Percentiles rank a stretch among this genome's conserved stretches.
Evolutionary conservation across 35 echinoderm and acorn worm species (phyloP).

Genomic region (Ptychodera flava): DNA sequence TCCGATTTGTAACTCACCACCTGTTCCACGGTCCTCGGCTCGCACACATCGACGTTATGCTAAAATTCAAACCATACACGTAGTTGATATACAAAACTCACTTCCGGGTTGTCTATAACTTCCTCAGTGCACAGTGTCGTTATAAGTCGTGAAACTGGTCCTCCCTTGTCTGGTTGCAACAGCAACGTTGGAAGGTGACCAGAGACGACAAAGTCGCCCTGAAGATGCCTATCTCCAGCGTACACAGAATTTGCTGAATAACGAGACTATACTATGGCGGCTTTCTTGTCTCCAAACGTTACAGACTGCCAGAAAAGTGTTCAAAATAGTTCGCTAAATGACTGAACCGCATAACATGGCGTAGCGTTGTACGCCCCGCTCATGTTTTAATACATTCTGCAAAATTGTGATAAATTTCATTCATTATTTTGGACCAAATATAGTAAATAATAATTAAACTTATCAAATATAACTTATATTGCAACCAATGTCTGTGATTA

Average conservation of each 20-base stretch:
- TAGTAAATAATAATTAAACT: too few species aligned
- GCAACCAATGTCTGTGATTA: too few species aligned
- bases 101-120: neutral
- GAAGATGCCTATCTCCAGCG: neutral
- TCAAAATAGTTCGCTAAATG: neutral
- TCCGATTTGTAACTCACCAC: neutral
- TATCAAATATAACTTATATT: too few species aligned
- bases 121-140: neutral
- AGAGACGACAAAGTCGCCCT: neutral
- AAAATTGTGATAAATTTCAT: neutral
- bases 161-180: neutral
- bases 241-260: neutral
- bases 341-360: neutral
- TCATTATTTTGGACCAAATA: neutral
- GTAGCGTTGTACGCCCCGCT: neutral
- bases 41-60: neutral
- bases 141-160: neutral
- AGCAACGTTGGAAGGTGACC: neutral
- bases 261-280: neutral
- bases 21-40: neutral
- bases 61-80: neutral
- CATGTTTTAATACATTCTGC: neutral
- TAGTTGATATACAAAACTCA: neutral
- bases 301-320: neutral
- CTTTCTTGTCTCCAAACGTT: neutral